Evolutionary conservation across 2,113 vertebrate genomes (phyloP).

Genomic region (Dendrocopos noguchii): DNA sequence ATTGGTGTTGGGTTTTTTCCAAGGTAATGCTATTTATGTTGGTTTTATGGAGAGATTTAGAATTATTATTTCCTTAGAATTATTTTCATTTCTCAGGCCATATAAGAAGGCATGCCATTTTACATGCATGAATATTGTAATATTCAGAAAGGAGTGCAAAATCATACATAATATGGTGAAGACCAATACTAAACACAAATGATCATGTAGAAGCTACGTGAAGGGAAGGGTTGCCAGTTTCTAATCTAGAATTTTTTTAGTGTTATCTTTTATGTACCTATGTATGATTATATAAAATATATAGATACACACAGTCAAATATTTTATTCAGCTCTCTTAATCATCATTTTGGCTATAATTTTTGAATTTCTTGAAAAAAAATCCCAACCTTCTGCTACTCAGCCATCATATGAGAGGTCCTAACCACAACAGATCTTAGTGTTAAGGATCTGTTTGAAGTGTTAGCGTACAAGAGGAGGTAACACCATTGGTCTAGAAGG

Average conservation of each 20-base stretch:
- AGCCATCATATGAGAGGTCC: neutral
- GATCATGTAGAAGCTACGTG: neutral
- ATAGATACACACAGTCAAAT: neutral
- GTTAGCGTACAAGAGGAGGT: neutral
- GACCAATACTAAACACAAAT: neutral
- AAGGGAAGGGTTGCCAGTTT: neutral
- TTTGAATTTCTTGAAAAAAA: neutral
- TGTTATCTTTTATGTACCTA: neutral
- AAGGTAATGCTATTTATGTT: neutral
- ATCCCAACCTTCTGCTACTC: rapidly evolving
- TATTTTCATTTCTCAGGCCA: neutral
- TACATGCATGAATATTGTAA: neutral
- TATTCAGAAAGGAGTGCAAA: neutral
- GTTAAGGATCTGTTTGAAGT: neutral
- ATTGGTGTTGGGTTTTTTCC: neutral
- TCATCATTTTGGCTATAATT: neutral
- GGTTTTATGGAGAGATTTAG: neutral
- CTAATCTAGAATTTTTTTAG: neutral
- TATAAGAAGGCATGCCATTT: neutral
- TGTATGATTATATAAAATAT: neutral
- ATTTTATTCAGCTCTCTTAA: neutral
- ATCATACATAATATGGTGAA: neutral
- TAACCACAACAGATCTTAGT: neutral
- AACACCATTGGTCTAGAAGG: neutral
- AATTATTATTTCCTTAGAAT: neutral